Evolutionary conservation across 1,140 invertebrate genomes (phyloP).

Genomic region (Drosophila lowei): DNA sequence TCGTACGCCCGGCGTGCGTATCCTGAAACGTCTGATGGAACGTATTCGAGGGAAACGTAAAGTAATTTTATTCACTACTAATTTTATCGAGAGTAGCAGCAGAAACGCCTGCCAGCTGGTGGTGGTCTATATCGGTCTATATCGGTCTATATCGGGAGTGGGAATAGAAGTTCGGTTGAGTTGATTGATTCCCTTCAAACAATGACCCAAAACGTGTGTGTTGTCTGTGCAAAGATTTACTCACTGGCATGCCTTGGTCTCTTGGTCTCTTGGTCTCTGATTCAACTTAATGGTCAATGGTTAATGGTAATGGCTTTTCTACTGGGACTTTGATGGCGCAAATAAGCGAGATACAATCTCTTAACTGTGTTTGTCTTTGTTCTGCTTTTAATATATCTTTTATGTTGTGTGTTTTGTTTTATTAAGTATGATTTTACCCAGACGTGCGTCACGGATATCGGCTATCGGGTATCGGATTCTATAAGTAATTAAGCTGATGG

Average conservation of each 20-base stretch:
- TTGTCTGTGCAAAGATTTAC: constrained; percentile 32
- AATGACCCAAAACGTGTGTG: constrained; percentile 30
- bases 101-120: constrained; percentile 20
- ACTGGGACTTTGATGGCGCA: constrained; percentile 16
- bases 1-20: constrained; percentile 77
- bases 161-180: too few species aligned
- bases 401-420: constrained; percentile 28
- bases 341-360: constrained; percentile 38
- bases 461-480: constrained; percentile 1
- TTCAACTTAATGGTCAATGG: constrained; percentile 50
- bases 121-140: constrained; percentile 13
- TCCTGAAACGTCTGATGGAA: constrained; percentile 82
- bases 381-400: constrained; percentile 44
- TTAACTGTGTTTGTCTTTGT: constrained; percentile 46
- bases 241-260: constrained; percentile 24
- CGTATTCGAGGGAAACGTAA: constrained; percentile 83
- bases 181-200: constrained; percentile 8
- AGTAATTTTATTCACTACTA: constrained; percentile 83
- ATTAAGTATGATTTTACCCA: constrained; percentile 65
- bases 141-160: not conserved
- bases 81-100: constrained; percentile 50
- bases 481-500: constrained; percentile 37
- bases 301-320: constrained; percentile 59
- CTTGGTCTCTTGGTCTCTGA: not conserved
- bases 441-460: constrained; percentile 34